Percentiles rank a stretch among this genome's conserved stretches.
These are phyloP conservation scores for Electrona antarctica DNA, from an alignment of 2,113 vertebrate genomes.

Conservation along the genomic window DNA sequence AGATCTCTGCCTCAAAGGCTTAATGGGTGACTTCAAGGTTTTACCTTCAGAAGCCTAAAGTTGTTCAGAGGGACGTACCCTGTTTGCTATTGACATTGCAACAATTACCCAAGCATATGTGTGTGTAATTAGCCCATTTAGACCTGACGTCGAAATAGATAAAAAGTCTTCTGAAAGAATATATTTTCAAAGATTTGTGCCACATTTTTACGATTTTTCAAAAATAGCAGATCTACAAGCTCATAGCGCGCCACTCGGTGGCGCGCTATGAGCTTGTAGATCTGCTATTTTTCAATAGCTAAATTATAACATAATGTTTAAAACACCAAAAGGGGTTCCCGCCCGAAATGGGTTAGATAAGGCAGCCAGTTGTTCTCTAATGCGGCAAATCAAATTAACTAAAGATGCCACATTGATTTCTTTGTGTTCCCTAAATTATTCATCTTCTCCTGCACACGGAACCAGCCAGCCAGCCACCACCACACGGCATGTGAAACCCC, in stretches of 20 bases:
- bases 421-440: slow-evolving; percentile 78
- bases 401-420: slow-evolving; percentile 80
- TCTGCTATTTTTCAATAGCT: too few species aligned
- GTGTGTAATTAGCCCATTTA: slow-evolving; percentile 78
- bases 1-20: slow-evolving; percentile 37
- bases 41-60: slow-evolving; percentile 30
- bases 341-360: too few species aligned
- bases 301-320: too few species aligned
- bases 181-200: too few species aligned
- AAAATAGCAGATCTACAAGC: too few species aligned
- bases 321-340: too few species aligned
- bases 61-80: slow-evolving; percentile 61
- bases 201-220: too few species aligned
- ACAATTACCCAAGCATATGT: slow-evolving; percentile 76
- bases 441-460: slow-evolving; percentile 71
- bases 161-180: too few species aligned
- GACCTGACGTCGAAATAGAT: too few species aligned
- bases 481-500: slow-evolving; percentile 56
- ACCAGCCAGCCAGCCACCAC: slow-evolving; percentile 60
- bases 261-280: too few species aligned
- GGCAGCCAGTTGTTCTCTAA: slow-evolving; percentile 77
- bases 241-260: too few species aligned
- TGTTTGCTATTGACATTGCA: slow-evolving; percentile 73
- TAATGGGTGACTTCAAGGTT: slow-evolving; percentile 46
- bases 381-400: slow-evolving; percentile 80